phyloP scores from a whole-genome alignment of 2,113 vertebrate species.

The Stomatorhinus ivindoensis region DNA sequence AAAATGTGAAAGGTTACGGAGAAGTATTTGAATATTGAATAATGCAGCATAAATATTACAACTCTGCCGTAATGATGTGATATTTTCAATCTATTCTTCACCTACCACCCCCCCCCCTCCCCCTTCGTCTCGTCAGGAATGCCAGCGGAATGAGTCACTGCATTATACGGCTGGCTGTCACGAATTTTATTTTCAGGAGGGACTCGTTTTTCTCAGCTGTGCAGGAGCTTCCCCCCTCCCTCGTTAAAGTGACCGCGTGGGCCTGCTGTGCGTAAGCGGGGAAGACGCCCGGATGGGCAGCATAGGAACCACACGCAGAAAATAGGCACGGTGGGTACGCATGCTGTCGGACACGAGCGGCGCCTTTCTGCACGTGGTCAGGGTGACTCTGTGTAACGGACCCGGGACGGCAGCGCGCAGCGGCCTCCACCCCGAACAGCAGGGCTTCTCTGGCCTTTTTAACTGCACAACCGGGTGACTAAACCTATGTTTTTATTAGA shows the following conservation, averaged over 20 bases:
- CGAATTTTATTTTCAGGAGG: constrained; percentile 5
- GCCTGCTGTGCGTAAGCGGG: neutral
- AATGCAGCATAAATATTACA: neutral
- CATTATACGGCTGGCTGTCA: neutral
- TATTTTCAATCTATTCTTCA: constrained; percentile 4
- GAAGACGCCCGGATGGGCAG: neutral
- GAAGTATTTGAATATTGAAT: neutral
- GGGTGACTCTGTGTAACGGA: neutral
- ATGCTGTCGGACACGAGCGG: neutral
- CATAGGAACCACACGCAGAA: neutral
- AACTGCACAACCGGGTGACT: neutral
- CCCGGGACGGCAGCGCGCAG: too few relatives aligned
- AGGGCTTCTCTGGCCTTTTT: too few relatives aligned
- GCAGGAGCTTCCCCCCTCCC: neutral
- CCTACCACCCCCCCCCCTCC: neutral
- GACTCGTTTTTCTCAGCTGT: neutral
- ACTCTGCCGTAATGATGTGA: neutral
- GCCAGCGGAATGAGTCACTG: neutral
- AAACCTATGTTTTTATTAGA: neutral
- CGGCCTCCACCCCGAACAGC: neutral
- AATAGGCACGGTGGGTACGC: neutral
- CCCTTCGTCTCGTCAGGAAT: neutral
- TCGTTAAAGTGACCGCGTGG: neutral
- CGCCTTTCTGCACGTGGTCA: too few relatives aligned
- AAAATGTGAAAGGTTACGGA: neutral